A percentile compares a stretch with the other conserved stretches of the same genome.
Evolutionary conservation across 2,888 invertebrate species (phyloP).

Genomic region (Sarcophaga rosellei): DNA sequence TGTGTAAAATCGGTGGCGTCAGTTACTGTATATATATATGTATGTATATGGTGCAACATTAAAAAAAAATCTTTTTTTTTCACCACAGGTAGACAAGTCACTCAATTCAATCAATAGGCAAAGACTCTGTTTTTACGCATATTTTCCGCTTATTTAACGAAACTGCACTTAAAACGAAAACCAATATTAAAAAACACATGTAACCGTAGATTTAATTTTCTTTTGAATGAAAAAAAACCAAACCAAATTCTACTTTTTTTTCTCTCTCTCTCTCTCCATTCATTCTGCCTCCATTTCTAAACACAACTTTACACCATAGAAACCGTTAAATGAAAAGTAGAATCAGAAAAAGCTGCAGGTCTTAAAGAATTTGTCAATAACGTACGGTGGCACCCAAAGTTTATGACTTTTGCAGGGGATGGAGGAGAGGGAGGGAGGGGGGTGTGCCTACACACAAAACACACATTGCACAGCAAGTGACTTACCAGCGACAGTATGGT

Average conservation of each 20-base stretch:
- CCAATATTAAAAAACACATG: constrained; percentile 23
- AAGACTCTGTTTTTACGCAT: constrained; percentile 33
- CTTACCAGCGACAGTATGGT: too few relatives aligned
- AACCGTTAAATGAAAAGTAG: constrained; percentile 63
- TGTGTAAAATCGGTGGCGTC: constrained; percentile 67
- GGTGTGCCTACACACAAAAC: background rate
- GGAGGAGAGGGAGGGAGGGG: too few relatives aligned
- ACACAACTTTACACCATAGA: constrained; percentile 35
- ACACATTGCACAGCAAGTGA: background rate
- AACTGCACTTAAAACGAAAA: constrained; percentile 11
- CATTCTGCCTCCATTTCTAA: background rate
- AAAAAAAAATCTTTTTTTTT: background rate
- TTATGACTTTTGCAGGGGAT: constrained; percentile 20
- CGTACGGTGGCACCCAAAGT: constrained; percentile 47
- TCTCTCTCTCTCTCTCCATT: too few relatives aligned
- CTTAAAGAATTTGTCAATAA: constrained; percentile 67
- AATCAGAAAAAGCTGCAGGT: constrained; percentile 48
- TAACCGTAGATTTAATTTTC: constrained; percentile 36
- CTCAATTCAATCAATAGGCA: constrained; percentile 13
- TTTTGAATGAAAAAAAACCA: background rate
- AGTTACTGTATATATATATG: constrained; percentile 39
- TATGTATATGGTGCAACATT: constrained; percentile 34
- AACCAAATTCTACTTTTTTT: too few relatives aligned
- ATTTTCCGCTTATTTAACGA: background rate
- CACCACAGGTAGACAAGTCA: constrained; percentile 36